Percentiles rank a stretch among this genome's conserved stretches.
Evolutionary conservation across 2,113 vertebrate species (phyloP).

Genomic region (Lonchura striata): DNA sequence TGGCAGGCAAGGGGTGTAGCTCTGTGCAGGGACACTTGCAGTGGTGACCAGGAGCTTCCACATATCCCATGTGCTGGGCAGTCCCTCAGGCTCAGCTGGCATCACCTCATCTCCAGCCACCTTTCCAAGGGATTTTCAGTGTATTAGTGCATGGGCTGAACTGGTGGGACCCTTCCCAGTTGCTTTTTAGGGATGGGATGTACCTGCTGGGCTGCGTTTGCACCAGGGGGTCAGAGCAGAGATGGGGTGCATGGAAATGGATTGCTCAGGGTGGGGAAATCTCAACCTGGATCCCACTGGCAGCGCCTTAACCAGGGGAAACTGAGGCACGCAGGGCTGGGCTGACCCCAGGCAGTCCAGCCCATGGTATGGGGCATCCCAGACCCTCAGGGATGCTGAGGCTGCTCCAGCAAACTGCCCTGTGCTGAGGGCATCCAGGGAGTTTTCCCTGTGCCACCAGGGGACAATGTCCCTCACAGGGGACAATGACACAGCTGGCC

Average conservation of each 20-base stretch:
- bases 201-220: not conserved
- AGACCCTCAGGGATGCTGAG: not conserved
- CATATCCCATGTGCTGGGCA: fast-evolving
- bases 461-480: not conserved
- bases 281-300: not conserved
- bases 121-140: not conserved
- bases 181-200: fast-evolving
- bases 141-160: not conserved
- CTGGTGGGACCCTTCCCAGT: not conserved
- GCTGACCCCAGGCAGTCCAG: not conserved
- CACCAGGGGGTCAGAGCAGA: not conserved
- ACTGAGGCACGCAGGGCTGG: not conserved
- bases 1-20: not conserved
- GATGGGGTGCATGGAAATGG: not conserved
- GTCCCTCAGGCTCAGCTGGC: fast-evolving
- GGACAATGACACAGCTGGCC: not conserved
- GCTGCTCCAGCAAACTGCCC: not conserved
- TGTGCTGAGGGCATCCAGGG: not conserved
- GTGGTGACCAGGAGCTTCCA: not conserved
- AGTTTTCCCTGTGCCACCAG: not conserved
- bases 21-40: fast-evolving
- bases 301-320: not conserved
- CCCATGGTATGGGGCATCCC: not conserved
- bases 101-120: not conserved
- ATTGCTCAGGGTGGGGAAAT: not conserved